phyloP scores from a whole-genome alignment of 2,113 vertebrate genomes.

The Morone chrysops region DNA sequence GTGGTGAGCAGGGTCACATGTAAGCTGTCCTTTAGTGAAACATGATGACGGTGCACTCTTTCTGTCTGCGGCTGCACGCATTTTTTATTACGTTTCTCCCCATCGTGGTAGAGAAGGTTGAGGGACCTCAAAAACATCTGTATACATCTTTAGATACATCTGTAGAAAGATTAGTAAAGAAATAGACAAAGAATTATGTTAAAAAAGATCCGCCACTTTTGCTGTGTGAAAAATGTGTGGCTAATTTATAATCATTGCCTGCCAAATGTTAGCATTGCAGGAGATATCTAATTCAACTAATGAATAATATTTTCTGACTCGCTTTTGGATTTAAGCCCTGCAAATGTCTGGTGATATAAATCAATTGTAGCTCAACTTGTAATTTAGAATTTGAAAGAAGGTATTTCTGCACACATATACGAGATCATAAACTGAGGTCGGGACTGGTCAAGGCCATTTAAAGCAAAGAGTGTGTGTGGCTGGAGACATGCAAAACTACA shows the following conservation, averaged over 20 bases:
- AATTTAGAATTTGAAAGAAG: neutral
- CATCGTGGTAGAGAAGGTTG: neutral
- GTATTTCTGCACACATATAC: neutral
- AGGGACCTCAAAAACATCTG: neutral
- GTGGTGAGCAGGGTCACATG: conserved; percentile 53
- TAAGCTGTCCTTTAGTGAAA: conserved; percentile 50
- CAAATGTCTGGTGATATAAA: conserved; percentile 23
- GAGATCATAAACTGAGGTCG: neutral
- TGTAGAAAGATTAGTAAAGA: neutral
- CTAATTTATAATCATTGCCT: conserved; percentile 4
- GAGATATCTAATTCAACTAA: conserved; percentile 5
- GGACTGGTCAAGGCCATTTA: neutral
- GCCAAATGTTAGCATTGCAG: conserved; percentile 4
- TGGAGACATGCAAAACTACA: neutral
- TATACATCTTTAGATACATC: neutral
- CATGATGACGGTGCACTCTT: conserved; percentile 56
- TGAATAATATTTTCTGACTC: neutral
- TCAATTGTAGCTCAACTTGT: conserved; percentile 10
- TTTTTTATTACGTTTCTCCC: conserved; percentile 1
- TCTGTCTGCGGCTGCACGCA: conserved; percentile 5
- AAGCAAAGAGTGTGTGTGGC: conserved; percentile 1
- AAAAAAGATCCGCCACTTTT: neutral
- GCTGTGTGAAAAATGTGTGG: neutral
- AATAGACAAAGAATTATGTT: neutral
- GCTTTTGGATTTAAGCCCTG: conserved; percentile 4